Percentiles rank a stretch among this genome's conserved stretches.
These are phyloP conservation scores for Pomatorhinus ruficollis DNA, from an alignment of 2,113 vertebrate genomes.

Conservation along the genomic window DNA sequence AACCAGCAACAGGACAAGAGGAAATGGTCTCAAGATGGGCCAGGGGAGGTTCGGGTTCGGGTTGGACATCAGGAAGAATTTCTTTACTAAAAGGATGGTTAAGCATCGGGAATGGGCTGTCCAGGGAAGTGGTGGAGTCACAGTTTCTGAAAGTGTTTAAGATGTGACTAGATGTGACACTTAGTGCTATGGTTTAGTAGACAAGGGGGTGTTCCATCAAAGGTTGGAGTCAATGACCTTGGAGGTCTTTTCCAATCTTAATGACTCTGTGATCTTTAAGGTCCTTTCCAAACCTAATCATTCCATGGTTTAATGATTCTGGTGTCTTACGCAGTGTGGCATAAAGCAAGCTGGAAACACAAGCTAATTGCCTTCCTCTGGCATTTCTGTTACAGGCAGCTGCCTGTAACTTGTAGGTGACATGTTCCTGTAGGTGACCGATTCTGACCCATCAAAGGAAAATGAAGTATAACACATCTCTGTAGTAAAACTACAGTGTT, in stretches of 20 bases:
- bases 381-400: neutral
- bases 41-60: neutral
- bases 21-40: neutral
- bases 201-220: neutral
- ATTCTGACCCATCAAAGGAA: neutral
- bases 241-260: neutral
- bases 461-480: neutral
- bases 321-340: neutral
- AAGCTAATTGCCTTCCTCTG: neutral
- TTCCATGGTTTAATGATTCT: neutral
- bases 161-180: no score
- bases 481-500: neutral
- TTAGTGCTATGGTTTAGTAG: neutral
- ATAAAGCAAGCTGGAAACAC: neutral
- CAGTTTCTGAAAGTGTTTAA: neutral
- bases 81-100: neutral
- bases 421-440: fast-evolving
- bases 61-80: neutral
- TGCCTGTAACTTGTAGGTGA: neutral
- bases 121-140: neutral
- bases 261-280: neutral
- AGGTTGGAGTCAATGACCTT: neutral
- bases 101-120: neutral
- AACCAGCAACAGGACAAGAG: neutral
- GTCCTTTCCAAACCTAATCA: neutral